Evolutionary conservation across 2,113 vertebrate genomes (phyloP), one percentile per base, ranked within the genome.

Genomic region (Furnarius figulus): DNA sequence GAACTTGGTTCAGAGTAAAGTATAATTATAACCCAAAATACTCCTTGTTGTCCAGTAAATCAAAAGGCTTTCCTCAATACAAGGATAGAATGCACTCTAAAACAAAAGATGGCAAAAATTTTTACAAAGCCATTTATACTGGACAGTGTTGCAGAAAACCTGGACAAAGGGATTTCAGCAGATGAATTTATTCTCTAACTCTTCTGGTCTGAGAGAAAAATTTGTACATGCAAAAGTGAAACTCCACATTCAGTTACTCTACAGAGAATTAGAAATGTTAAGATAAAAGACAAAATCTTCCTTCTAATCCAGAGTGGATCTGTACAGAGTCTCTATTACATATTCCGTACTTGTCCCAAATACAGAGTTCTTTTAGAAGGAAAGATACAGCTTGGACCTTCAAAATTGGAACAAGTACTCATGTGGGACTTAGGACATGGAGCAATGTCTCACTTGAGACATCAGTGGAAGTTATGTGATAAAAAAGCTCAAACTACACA

Each of bases 331-430:
- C 52, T 85, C 81, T 73, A n/a, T 95, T 95, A 82, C 59, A 70
- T 85, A 82, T 91, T 89, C 91, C 70, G 37, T 33, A 16, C 49
- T 94, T 94, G 66, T 95, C 58, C 87, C 87, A 93, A 83, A 85
- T 91, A 67, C 46, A 50, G 46, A 68, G 25, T n/a, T 82, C 77
- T 85, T 85, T 85, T 33, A 46, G 74, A 62, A 62, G 50, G 31
- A 56, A 71, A 83, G 50, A 58, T 25, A 39, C 10, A 68, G 50
- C 66, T 79, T 89, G 85, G 85, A 87, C 87, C 91, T 80, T 70
- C 49, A 87, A 79, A 96, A 87, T 3, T 91, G 85, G 82, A 85
- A 74, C 67, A 90, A 91, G 53, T 56, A 63, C 47, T 94, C 84
- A 73, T 61, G 42, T 66, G 87, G 75, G 91, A 94, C 28, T 56